Conservation (phyloP, 2,113 vertebrate species). For the Siphamia tubifer region DNA sequence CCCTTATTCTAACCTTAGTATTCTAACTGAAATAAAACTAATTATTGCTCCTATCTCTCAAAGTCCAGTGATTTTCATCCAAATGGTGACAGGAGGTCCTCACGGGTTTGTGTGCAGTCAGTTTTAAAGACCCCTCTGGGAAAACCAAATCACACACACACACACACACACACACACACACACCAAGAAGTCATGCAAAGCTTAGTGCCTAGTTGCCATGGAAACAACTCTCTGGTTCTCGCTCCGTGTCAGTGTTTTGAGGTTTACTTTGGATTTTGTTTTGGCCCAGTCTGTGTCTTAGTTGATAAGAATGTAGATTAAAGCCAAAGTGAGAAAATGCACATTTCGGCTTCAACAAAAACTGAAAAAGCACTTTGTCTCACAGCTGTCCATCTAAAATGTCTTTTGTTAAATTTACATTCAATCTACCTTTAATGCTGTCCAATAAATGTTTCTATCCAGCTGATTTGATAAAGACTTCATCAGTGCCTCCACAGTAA, state of each 20-base stretch:
- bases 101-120: neutral
- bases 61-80: too few species aligned
- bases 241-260: constrained; percentile 13
- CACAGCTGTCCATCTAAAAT: neutral
- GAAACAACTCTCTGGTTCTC: constrained; percentile 42
- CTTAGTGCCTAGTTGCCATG: constrained; percentile 54
- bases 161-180: neutral
- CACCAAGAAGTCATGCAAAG: neutral
- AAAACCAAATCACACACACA: neutral
- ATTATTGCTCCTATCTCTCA: too few species aligned
- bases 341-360: neutral
- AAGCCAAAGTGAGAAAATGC: neutral
- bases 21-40: too few species aligned
- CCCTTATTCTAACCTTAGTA: too few species aligned
- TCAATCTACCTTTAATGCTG: neutral
- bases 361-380: neutral
- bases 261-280: constrained; percentile 29
- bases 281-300: constrained; percentile 5
- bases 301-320: neutral
- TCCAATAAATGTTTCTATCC: neutral
- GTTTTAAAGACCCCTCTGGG: too few species aligned
- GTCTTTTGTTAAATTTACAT: neutral
- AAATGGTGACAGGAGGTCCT: too few species aligned
- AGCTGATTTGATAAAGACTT: constrained; percentile 5
- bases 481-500: neutral